These are phyloP conservation scores for Drosophila siamana DNA, from an alignment of 2,888 invertebrate genomes.

Conservation along the genomic window DNA sequence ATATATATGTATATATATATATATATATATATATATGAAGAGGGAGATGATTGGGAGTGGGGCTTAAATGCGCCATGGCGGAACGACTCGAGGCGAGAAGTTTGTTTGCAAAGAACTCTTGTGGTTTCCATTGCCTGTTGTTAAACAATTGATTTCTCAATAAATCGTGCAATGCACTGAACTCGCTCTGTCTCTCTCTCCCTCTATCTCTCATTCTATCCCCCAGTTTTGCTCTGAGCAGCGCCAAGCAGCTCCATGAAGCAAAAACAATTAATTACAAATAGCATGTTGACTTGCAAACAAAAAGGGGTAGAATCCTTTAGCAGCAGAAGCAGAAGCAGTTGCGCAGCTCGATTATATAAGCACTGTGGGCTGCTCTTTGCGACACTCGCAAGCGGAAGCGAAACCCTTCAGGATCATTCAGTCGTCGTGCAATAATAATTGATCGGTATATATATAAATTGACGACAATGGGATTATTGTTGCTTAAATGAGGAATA, in stretches of 20 bases:
- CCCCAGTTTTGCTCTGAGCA: constrained; percentile 5
- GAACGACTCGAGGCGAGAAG: constrained; percentile 79
- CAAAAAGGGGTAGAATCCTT: constrained; percentile 58
- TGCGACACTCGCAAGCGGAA: constrained; percentile 7
- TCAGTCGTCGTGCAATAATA: constrained; percentile 1
- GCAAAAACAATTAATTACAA: constrained; percentile 81
- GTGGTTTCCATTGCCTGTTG: constrained; percentile 81
- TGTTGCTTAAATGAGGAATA: background rate
- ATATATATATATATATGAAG: background rate
- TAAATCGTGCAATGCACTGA: constrained; percentile 80
- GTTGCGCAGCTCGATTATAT: constrained; percentile 43
- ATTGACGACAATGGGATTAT: background rate
- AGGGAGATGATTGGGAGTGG: background rate
- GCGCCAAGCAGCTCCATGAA: constrained; percentile 59
- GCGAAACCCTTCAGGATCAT: constrained; percentile 25
- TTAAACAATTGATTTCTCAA: constrained; percentile 81
- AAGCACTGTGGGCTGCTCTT: constrained; percentile 44
- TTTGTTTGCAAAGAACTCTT: constrained; percentile 81
- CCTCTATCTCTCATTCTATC: no score
- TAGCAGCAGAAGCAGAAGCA: constrained; percentile 7
- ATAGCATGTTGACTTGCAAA: constrained; percentile 81
- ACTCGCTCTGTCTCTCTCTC: constrained; percentile 8
- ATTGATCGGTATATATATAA: background rate
- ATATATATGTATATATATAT: background rate
- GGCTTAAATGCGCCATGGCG: constrained; percentile 38